Conservation (phyloP, 1,140 invertebrate species). For the Dendroctonus valens region DNA sequence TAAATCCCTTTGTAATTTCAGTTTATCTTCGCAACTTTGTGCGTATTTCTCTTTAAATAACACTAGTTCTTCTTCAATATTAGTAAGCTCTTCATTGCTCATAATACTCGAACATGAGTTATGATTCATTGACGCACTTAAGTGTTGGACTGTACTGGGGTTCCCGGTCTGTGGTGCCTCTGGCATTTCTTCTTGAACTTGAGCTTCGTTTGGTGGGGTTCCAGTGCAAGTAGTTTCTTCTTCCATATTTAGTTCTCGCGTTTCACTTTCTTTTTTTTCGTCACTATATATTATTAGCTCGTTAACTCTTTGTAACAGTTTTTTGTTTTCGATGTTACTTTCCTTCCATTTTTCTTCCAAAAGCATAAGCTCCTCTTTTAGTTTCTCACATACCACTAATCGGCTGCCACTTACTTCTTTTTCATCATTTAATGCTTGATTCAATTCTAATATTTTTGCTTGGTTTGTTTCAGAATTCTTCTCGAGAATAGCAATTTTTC, state of each 20-base stretch:
- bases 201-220: not conserved
- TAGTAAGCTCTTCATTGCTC: conserved; percentile 38
- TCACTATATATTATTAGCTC: conserved; percentile 27
- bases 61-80: conserved; percentile 54
- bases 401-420: conserved; percentile 42
- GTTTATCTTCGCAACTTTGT: conserved; percentile 52
- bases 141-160: too few species aligned
- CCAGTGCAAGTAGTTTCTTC: conserved; percentile 13
- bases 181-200: too few species aligned
- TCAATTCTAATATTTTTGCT: conserved; percentile 44
- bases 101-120: conserved; percentile 16
- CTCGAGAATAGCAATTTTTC: conserved; percentile 50
- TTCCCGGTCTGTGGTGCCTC: too few species aligned
- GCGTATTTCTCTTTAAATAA: conserved; percentile 56
- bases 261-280: conserved; percentile 12
- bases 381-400: conserved; percentile 48
- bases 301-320: conserved; percentile 45
- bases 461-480: conserved; percentile 49
- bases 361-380: conserved; percentile 52
- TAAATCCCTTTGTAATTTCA: conserved; percentile 51
- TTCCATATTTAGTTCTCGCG: conserved; percentile 8
- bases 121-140: not conserved
- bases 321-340: conserved; percentile 50
- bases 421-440: conserved; percentile 48
- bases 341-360: conserved; percentile 51